phyloP scores from a whole-genome alignment of 2,888 invertebrate species.

The Abrostola tripartita region DNA sequence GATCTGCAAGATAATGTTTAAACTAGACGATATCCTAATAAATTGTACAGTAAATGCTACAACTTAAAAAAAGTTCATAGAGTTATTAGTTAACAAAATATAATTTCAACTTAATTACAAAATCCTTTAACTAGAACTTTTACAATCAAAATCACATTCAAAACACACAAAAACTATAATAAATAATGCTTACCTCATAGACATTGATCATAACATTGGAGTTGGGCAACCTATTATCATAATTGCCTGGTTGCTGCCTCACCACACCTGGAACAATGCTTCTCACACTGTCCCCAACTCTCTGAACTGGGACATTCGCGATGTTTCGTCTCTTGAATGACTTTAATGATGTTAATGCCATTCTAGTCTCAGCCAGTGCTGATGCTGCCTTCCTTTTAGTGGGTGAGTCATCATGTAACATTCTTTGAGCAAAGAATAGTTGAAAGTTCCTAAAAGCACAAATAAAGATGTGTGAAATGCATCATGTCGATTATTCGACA shows the following conservation, averaged over 20 bases:
- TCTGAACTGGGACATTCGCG: constrained; percentile 82
- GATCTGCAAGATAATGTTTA: too few species aligned
- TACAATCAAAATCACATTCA: background rate
- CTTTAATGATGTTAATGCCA: constrained; percentile 92
- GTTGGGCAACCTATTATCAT: constrained; percentile 75
- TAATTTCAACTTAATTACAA: too few species aligned
- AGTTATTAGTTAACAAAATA: too few species aligned
- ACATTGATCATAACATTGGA: constrained; percentile 87
- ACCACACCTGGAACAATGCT: constrained; percentile 86
- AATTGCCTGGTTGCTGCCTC: constrained; percentile 79
- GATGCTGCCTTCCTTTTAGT: constrained; percentile 88
- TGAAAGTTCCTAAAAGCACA: constrained; percentile 90
- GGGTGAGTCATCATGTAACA: constrained; percentile 90
- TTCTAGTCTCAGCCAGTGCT: constrained; percentile 91
- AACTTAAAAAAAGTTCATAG: too few species aligned
- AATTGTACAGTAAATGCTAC: too few species aligned
- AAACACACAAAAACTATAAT: background rate
- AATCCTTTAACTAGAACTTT: constrained; percentile 1
- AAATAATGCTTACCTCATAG: constrained; percentile 82
- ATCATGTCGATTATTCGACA: too few species aligned
- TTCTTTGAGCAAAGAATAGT: constrained; percentile 90
- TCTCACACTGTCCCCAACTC: constrained; percentile 88
- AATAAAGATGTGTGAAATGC: too few species aligned
- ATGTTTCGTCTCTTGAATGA: constrained; percentile 89
- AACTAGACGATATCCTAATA: too few species aligned